Base-by-base conservation (phyloP, 2,113 vertebrate genomes). In the Thryonomys swinderianus region DNA sequence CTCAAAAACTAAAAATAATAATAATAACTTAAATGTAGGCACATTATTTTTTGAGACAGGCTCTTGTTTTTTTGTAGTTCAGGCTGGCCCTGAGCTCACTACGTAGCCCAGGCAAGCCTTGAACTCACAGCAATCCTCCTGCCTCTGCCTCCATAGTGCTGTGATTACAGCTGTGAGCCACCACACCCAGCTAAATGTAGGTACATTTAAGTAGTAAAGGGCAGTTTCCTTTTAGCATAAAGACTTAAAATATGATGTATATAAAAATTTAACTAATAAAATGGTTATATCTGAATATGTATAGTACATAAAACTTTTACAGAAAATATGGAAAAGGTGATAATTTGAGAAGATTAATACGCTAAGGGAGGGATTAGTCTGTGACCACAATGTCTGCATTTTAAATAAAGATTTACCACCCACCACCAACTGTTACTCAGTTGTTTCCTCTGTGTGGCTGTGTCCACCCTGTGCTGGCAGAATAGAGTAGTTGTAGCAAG, bases 391-490 rank as follows among this genome's bases (percentile, higher is more conserved):
- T 40, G 69, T 21, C 40, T 59, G 5, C 5, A 17, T 66, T 94
- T 91, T 93, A 91, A 94, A 18, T 93, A 45, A 80, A 92, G 16
- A 59, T 51, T 85, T 84, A 27, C 37, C 83, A 32, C 7, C 69
- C 76, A 14, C 42, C 62, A 32, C 13, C 40, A 74, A 5, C 10
- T 5, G 25, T 42, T n/a, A 61, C 13, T 79, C 59, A 73, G 23
- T 61, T 30, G 0, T 13, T 11, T 48, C 4, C 67, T 6, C 1
- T 53, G 23, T 61, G 0, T n/a, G 12, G 42, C 32, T 51, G 9
- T 32, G 7, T 80, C 6, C 16, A 17, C 11, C 3, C 25, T 21
- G 6, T 0, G 3, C 4, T 30, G 10, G 21, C 20, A 37, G 53
- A 53, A 30, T 34, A 32, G 76, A 61, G 16, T 5, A 32, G 17